These are phyloP conservation scores for Marmota flaviventris DNA, from an alignment of 2,113 vertebrate genomes.

Conservation along the genomic window DNA sequence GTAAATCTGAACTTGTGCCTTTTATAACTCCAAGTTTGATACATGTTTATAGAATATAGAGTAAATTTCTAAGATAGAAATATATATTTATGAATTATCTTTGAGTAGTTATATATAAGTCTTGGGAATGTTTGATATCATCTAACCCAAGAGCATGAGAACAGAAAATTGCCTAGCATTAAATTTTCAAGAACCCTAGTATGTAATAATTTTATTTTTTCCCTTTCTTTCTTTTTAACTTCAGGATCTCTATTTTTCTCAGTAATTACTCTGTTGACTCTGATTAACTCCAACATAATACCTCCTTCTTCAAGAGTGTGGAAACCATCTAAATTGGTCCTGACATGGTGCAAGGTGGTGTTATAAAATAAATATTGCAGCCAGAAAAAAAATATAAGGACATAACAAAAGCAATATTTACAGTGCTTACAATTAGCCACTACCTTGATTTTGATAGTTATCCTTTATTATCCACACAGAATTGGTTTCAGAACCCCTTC, in stretches of 20 bases:
- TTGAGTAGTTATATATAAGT: background rate
- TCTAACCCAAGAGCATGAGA: background rate
- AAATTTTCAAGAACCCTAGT: background rate
- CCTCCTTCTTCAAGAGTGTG: background rate
- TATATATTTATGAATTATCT: background rate
- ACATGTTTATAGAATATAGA: background rate
- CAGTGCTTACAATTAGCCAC: background rate
- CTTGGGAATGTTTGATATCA: background rate
- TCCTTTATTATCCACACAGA: too few relatives aligned
- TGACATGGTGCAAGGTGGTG: background rate
- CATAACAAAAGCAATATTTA: background rate
- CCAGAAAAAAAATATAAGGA: background rate
- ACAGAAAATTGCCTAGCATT: background rate
- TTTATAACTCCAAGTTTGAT: background rate
- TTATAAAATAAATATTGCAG: background rate
- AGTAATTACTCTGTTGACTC: background rate
- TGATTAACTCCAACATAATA: background rate
- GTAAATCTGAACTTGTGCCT: background rate
- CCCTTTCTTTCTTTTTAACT: background rate
- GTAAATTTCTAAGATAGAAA: background rate
- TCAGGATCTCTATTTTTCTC: background rate
- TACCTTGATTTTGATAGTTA: background rate
- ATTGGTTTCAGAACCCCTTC: background rate
- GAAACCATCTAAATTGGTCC: background rate
- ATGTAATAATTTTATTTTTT: background rate